A percentile compares a stretch with the other conserved stretches of the same genome.
Evolutionary conservation across 2,113 vertebrate genomes (phyloP).

Genomic region (Lepidothrix coronata): DNA sequence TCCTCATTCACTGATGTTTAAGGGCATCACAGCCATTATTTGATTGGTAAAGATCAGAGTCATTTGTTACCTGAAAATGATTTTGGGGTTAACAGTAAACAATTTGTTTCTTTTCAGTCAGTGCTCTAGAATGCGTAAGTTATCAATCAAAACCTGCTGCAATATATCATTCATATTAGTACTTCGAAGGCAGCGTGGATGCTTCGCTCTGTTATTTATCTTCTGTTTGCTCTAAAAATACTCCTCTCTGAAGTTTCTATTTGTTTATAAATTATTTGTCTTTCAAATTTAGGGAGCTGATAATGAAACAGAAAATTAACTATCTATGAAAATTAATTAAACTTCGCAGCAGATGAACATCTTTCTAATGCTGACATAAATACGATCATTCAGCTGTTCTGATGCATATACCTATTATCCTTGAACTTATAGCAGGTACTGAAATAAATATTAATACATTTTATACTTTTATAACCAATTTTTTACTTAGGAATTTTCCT

Average conservation of each 20-base stretch:
- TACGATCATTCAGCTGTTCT: constrained; percentile 21
- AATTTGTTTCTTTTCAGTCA: constrained; percentile 74
- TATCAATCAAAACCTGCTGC: constrained; percentile 63
- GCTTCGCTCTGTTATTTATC: constrained; percentile 59
- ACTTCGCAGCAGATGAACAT: constrained; percentile 45
- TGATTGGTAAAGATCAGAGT: constrained; percentile 62
- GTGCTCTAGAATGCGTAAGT: constrained; percentile 39
- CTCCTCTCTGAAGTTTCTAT: constrained; percentile 61
- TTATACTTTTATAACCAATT: constrained; percentile 70
- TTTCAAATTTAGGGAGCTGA: constrained; percentile 68
- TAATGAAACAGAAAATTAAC: constrained; percentile 70
- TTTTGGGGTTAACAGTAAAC: constrained; percentile 68
- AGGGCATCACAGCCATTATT: constrained; percentile 66
- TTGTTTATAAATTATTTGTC: constrained; percentile 75
- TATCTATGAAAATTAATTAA: constrained; percentile 73
- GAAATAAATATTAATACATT: constrained; percentile 73
- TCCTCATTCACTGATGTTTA: constrained; percentile 53
- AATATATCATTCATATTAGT: constrained; percentile 62
- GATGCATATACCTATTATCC: constrained; percentile 59
- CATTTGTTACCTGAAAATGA: constrained; percentile 69
- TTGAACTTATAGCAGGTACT: constrained; percentile 57
- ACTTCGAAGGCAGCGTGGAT: constrained; percentile 22
- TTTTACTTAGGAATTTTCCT: constrained; percentile 70
- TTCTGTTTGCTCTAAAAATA: constrained; percentile 69
- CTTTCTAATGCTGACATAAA: constrained; percentile 41